phyloP scores from a whole-genome alignment of 2,888 invertebrate genomes.

The Parasteatoda lunata region DNA sequence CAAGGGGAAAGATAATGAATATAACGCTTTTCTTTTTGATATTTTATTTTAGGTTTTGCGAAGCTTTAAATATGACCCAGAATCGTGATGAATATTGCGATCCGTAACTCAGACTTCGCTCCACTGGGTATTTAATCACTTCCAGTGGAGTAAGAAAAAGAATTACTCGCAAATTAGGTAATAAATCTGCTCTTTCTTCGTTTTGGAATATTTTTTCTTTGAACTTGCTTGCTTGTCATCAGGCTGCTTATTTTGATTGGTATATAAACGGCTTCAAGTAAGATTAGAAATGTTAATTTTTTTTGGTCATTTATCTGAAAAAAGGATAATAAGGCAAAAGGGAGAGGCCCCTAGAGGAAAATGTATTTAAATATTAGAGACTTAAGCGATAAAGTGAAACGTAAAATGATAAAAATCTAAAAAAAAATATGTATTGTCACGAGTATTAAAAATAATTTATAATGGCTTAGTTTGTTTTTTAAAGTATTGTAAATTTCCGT shows the following conservation, averaged over 20 bases:
- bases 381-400: no score
- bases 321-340: no score
- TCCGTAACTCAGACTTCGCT: conserved; percentile 58
- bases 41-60: conserved; percentile 29
- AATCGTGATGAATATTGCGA: conserved; percentile 48
- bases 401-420: no score
- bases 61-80: conserved; percentile 40
- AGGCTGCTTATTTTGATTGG: not conserved
- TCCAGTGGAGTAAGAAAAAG: conserved; percentile 44
- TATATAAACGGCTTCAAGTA: not conserved
- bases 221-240: conserved; percentile 15
- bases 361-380: no score
- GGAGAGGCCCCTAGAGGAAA: no score
- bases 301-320: no score
- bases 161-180: conserved; percentile 60
- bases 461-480: no score
- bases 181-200: conserved; percentile 53
- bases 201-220: conserved; percentile 3
- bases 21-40: conserved; percentile 9
- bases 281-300: no score
- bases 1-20: conserved; percentile 21
- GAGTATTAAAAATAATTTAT: no score
- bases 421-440: no score
- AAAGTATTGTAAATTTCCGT: no score
- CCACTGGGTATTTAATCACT: conserved; percentile 62